Base-by-base conservation (phyloP, 2,113 vertebrate species). In the Trachemys scripta region DNA sequence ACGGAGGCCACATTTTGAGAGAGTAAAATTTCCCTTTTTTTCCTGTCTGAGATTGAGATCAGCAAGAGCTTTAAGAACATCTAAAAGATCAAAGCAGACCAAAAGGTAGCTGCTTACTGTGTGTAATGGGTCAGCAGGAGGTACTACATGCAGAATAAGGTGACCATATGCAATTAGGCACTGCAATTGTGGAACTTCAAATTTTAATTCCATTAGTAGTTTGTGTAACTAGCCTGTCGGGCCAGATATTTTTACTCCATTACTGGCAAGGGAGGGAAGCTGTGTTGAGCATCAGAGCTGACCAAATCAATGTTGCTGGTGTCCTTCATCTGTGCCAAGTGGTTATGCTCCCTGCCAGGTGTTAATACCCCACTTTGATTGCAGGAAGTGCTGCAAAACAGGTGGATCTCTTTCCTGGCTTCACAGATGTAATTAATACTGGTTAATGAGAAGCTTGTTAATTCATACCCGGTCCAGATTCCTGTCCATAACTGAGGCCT, bases 401-500 rank as follows among this genome's bases (percentile, higher is more conserved):
- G 27, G 14, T 69, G 84, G 24, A 19, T 22, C 49, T 95, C 57
- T 91, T 80, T 87, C 75, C 59, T 49, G 80, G 72, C 8, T 59
- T 53, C 90, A 72, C 81, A 62, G 22, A 69, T 8, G 35, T 2
- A 47, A 49, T 76, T 76, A 90, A 69, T 69, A 87, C 20, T 1
- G 50, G 45, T 51, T 9, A 90, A 93, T 25, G 80, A 88, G 56
- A 95, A 29, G 92, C 24, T 8, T 1, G 0, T 0, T 3, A 65
- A 53, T 89, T 8, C 98, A 96, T 98, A 99, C 99, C 98, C 2
- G 99, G 98, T 14, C 99, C 99, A 16, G 99, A 99, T 49, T 99
- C 99, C 96, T 99, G 99, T 0, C 99, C 99, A 82, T 99, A 99
- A 98, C 99, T 99, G 97, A 98, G 98, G 79, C 98, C 98, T 2